Percentiles rank a stretch among this genome's conserved stretches.
phyloP scores from a whole-genome alignment of 1,140 invertebrate genomes.

The Drosophila ananassae region DNA sequence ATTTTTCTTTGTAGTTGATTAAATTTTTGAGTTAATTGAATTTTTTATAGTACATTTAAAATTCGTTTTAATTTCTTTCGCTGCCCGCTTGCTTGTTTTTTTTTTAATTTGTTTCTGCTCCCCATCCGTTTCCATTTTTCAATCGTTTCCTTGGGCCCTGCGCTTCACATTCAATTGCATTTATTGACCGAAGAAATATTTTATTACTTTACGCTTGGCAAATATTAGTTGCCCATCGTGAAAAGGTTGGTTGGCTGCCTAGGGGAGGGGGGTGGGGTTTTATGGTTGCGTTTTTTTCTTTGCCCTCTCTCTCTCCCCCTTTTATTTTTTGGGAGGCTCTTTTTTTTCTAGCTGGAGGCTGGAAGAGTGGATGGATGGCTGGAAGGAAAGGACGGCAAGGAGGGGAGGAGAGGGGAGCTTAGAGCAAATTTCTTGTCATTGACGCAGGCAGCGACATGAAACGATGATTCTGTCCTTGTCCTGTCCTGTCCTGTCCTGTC shows the following conservation, averaged over 20 bases:
- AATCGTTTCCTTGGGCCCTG: slow-evolving; percentile 21
- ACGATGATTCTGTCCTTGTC: slow-evolving; percentile 42
- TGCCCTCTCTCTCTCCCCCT: no score
- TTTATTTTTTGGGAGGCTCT: background rate
- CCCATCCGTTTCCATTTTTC: slow-evolving; percentile 13
- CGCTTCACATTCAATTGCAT: slow-evolving; percentile 71
- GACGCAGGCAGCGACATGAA: slow-evolving; percentile 49
- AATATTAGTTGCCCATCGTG: slow-evolving; percentile 68
- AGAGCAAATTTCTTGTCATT: slow-evolving; percentile 44
- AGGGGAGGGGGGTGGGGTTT: slow-evolving; percentile 1
- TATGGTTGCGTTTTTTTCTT: background rate
- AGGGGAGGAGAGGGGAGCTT: slow-evolving; percentile 5
- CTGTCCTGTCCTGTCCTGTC: slow-evolving; percentile 43
- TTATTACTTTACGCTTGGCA: slow-evolving; percentile 80
- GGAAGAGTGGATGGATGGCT: background rate
- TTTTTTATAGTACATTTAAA: background rate
- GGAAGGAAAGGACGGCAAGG: no score
- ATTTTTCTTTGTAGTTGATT: background rate
- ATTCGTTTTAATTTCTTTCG: background rate
- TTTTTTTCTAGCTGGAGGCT: slow-evolving; percentile 1
- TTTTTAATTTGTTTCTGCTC: slow-evolving; percentile 26
- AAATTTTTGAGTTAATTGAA: background rate
- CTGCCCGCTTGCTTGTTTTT: background rate
- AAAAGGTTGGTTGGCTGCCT: background rate
- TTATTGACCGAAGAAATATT: slow-evolving; percentile 75